These are phyloP conservation scores for Aptenodytes patagonicus DNA, from an alignment of 2,113 vertebrate genomes.

Conservation along the genomic window DNA sequence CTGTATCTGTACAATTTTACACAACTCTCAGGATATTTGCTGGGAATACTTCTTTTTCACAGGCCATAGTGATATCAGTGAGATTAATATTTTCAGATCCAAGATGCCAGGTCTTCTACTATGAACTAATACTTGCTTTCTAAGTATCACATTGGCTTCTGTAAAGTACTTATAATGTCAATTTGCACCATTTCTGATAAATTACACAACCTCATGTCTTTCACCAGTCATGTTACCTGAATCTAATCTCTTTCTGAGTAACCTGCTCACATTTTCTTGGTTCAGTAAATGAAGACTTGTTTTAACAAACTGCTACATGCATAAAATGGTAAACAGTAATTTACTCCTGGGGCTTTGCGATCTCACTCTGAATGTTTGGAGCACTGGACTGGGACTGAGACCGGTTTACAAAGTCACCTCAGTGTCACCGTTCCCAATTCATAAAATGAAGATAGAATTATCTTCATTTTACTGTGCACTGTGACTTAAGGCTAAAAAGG, in stretches of 20 bases:
- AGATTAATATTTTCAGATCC: neutral
- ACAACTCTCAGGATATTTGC: neutral
- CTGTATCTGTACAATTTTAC: neutral
- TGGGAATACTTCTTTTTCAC: neutral
- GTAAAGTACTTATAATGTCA: neutral
- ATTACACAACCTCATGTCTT: neutral
- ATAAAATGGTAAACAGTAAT: neutral
- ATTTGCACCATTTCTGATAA: neutral
- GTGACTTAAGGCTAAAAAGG: neutral
- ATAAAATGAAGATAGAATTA: neutral
- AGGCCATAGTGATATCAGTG: neutral
- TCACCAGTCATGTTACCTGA: neutral
- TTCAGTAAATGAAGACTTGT: neutral
- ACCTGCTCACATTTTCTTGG: neutral
- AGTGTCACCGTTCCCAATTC: neutral
- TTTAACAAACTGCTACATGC: neutral
- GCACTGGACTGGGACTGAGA: neutral
- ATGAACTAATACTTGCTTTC: neutral
- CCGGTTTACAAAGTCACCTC: neutral
- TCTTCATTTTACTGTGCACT: neutral
- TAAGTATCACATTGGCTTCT: neutral
- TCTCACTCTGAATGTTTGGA: neutral
- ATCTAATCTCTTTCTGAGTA: neutral
- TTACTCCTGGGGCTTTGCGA: neutral
- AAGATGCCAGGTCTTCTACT: neutral